These are phyloP conservation scores for Dynastes hyllus DNA, from an alignment of 2,888 invertebrate species.

Conservation along the genomic window DNA sequence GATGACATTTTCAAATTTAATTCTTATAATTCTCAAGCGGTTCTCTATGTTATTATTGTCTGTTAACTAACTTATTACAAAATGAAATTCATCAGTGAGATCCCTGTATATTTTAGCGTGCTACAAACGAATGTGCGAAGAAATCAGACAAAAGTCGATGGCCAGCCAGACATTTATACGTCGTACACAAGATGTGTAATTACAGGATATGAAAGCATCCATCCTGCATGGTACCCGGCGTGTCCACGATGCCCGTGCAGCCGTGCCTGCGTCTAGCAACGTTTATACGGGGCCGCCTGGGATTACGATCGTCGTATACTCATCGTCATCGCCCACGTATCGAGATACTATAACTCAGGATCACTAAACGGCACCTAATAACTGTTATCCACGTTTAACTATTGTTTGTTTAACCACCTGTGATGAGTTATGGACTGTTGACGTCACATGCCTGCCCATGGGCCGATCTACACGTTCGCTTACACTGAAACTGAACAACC, in stretches of 20 bases:
- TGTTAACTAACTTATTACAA: too few species aligned
- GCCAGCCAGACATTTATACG: conserved; percentile 16
- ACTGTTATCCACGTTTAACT: conserved; percentile 62
- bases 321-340: conserved; percentile 56
- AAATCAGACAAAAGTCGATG: conserved; percentile 4
- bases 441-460: conserved; percentile 50
- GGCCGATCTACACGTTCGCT: conserved; percentile 44
- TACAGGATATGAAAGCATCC: conserved; percentile 41
- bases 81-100: background rate
- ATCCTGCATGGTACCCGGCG: conserved; percentile 6
- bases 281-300: conserved; percentile 48
- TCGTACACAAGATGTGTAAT: conserved; percentile 37
- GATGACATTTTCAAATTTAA: too few species aligned
- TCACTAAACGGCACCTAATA: conserved; percentile 63
- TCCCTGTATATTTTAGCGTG: conserved; percentile 28
- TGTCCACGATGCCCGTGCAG: background rate
- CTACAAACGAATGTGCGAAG: conserved; percentile 20
- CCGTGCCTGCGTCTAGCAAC: conserved; percentile 8
- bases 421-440: conserved; percentile 58
- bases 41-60: too few species aligned
- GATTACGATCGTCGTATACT: conserved; percentile 53
- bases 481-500: conserved; percentile 33
- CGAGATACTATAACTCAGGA: conserved; percentile 57
- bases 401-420: conserved; percentile 64
- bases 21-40: too few species aligned